Percentiles rank a stretch among this genome's conserved stretches.
phyloP scores from a whole-genome alignment of 1,140 invertebrate species.

The Heterodera carotae region DNA sequence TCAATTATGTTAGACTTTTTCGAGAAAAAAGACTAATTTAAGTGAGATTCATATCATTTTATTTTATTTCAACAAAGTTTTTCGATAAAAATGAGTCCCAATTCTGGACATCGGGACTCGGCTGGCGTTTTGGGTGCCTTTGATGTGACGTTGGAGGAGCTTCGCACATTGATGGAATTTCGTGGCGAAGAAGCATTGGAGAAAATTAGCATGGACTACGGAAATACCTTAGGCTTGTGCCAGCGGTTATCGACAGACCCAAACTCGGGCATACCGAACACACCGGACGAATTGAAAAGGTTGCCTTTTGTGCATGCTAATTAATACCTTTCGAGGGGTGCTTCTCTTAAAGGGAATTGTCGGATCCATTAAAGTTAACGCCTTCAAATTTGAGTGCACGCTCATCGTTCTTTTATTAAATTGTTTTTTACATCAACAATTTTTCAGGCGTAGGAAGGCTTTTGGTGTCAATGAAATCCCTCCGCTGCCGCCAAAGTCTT shows the following conservation, averaged over 20 bases:
- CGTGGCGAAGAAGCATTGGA: slow-evolving; percentile 84
- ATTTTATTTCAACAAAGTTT: too few relatives aligned
- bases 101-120: background rate
- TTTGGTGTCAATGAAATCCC: slow-evolving; percentile 98
- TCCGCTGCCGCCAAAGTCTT: slow-evolving; percentile 97
- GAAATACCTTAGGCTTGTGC: slow-evolving; percentile 88
- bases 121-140: background rate
- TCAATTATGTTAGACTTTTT: too few relatives aligned
- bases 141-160: slow-evolving; percentile 76
- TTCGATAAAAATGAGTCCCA: too few relatives aligned
- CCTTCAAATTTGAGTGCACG: too few relatives aligned
- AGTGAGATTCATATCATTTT: too few relatives aligned
- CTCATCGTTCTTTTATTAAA: too few relatives aligned
- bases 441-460: slow-evolving; percentile 77
- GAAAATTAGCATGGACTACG: slow-evolving; percentile 77
- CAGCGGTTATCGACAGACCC: slow-evolving; percentile 88
- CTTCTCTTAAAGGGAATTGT: too few relatives aligned
- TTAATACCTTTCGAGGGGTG: too few relatives aligned
- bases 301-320: background rate
- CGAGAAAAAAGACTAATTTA: too few relatives aligned
- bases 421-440: too few relatives aligned
- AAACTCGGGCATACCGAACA: slow-evolving; percentile 82
- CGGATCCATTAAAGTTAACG: background rate
- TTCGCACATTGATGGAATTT: slow-evolving; percentile 92
- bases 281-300: slow-evolving; percentile 81